A percentile compares a stretch with the other conserved stretches of the same genome.
These are phyloP conservation scores for Poecilia picta DNA, from an alignment of 2,797 vertebrate genomes.

Conservation along the genomic window DNA sequence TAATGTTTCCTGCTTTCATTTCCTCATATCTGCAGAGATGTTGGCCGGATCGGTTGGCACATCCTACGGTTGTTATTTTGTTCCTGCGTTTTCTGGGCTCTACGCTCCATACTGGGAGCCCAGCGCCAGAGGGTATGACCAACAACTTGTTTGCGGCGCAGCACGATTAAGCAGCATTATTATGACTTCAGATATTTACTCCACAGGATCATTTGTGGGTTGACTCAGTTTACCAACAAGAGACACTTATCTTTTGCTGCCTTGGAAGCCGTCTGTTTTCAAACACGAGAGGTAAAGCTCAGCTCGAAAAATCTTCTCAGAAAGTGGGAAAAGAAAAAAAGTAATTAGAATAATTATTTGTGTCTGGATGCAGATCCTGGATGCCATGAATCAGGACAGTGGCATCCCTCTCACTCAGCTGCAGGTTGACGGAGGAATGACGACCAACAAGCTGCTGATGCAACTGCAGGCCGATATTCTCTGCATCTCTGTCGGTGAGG, in stretches of 20 bases:
- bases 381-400: conserved; percentile 97
- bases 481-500: conserved; percentile 95
- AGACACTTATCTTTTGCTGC: conserved; percentile 96
- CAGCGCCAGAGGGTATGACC: conserved; percentile 91
- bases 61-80: conserved; percentile 97
- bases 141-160: accelerated
- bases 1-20: neutral
- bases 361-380: conserved; percentile 85
- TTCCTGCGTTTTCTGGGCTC: conserved; percentile 96
- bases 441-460: conserved; percentile 93
- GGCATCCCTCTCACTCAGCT: conserved; percentile 92
- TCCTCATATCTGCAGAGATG: conserved; percentile 79
- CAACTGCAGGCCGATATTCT: conserved; percentile 98
- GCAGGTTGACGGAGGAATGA: conserved; percentile 98
- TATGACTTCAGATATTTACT: conserved; percentile 28
- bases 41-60: conserved; percentile 91
- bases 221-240: conserved; percentile 97
- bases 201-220: conserved; percentile 93
- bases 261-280: conserved; percentile 96
- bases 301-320: neutral
- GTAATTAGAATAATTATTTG: neutral
- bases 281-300: conserved; percentile 90
- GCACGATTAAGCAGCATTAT: neutral
- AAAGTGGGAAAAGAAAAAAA: neutral
- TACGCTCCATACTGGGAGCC: conserved; percentile 99